Evolutionary conservation across 1,140 invertebrate genomes (phyloP).

Genomic region (Armadillidium nasatum): DNA sequence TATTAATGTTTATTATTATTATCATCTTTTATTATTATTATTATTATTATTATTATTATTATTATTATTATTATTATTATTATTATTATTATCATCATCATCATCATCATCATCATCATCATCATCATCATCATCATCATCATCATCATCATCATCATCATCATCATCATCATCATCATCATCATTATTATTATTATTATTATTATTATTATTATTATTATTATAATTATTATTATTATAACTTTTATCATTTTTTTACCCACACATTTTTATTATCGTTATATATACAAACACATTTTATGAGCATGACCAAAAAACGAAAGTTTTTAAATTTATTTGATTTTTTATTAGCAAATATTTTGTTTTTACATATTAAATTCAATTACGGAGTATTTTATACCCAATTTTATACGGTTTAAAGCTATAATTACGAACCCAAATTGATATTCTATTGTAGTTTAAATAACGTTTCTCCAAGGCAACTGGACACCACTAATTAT

Average conservation of each 20-base stretch:
- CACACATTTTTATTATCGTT: too few relatives aligned
- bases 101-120: conserved; percentile 9
- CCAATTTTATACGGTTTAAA: not conserved
- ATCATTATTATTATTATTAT: not conserved
- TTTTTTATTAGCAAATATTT: not conserved
- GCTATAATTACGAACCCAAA: not conserved
- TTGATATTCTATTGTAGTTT: not conserved
- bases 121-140: conserved; percentile 9
- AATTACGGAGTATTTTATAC: not conserved
- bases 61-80: conserved; percentile 7
- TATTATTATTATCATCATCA: conserved; percentile 10
- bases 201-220: not conserved
- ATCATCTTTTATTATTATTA: conserved; percentile 6
- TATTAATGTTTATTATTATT: too few relatives aligned
- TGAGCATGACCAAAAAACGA: too few relatives aligned
- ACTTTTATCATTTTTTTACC: too few relatives aligned
- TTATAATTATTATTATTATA: too few relatives aligned
- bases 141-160: conserved; percentile 9
- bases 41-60: too few relatives aligned
- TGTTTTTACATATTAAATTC: not conserved
- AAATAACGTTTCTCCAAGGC: not conserved
- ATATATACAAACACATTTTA: too few relatives aligned
- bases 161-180: conserved; percentile 9
- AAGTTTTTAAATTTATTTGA: too few relatives aligned
- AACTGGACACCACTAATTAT: not conserved